Base-by-base conservation (phyloP, 2,888 invertebrate species). In the Muschampia plurimacula region DNA sequence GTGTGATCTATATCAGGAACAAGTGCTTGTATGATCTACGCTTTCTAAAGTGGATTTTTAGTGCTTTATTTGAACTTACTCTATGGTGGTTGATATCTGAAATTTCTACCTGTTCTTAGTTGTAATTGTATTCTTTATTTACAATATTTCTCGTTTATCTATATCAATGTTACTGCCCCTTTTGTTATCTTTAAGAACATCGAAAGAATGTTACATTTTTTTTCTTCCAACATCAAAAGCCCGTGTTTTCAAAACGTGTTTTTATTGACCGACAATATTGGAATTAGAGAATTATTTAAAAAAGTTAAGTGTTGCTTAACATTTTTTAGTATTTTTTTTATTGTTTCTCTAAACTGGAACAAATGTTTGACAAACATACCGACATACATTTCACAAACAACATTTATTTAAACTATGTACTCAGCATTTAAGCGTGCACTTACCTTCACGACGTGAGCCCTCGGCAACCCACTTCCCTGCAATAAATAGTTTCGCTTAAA, bases 401-500 rank as follows among this genome's bases (percentile, higher is more conserved):
- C 57, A 64, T 22, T 36, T 64, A 32, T n/a, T n/a, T n/a, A 49
- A 66, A 44, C 46, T 65, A 63, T 63, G 10, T 52, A 52, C 52
- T 77, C 70, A 65, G 88, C 88, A 82, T 86, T 73, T 74, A 90
- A 91, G 90, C 89, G 84, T 85, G 82, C 80, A 75, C 92, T 92
- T 86, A 93, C 93, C 92, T 93, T 93, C 5, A 93, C 89, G 78
- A 92, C 86, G 81, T 91, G 93, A 69, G 91, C 79, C 83, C 87
- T 92, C 79, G 85, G 80, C 80, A 92, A 80, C 77, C 93, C 93
- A 89, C 89, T 91, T 84, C 92, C 93, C 93, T 94, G 93, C 88
- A 94, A 94, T 86, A 81, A 90, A 91, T 79, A 91, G 81, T 81
- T 78, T 77, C 77, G 80, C 82, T 87, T 88, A 82, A 88, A 83